These are phyloP conservation scores for Rhadinocentrus ornatus DNA, from an alignment of 2,797 vertebrate species.

Conservation along the genomic window DNA sequence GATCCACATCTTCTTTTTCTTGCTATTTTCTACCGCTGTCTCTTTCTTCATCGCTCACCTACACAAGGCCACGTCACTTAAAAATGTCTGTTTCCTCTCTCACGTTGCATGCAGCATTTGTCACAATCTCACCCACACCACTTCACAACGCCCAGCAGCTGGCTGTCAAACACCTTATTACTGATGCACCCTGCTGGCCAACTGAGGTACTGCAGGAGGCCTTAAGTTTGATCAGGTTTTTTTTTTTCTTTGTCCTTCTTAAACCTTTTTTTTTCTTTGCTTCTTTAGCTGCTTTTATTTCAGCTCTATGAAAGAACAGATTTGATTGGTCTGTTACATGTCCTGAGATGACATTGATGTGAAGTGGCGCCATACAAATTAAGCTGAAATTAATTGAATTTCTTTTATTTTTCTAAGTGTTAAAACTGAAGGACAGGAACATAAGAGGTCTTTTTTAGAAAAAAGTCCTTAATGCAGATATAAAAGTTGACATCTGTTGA, in stretches of 20 bases:
- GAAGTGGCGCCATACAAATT: too few species aligned
- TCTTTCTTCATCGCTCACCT: not conserved
- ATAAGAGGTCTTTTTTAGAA: too few species aligned
- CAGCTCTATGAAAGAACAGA: not conserved
- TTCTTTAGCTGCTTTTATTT: not conserved
- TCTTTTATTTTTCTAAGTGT: not conserved
- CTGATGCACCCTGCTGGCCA: slow-evolving; percentile 52
- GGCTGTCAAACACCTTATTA: not conserved
- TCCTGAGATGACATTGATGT: too few species aligned
- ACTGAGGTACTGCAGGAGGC: slow-evolving; percentile 31
- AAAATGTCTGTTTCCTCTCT: slow-evolving; percentile 30
- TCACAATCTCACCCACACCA: slow-evolving; percentile 24
- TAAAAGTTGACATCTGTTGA: not conserved
- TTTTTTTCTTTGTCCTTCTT: too few species aligned
- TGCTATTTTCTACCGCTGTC: not conserved
- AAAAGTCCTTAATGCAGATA: not conserved
- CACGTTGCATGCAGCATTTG: slow-evolving; percentile 4
- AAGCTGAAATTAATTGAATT: too few species aligned
- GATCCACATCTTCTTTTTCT: not conserved
- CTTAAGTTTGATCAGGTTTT: not conserved
- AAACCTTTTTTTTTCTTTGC: too few species aligned
- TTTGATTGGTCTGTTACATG: not conserved
- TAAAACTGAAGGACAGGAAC: not conserved
- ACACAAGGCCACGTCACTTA: slow-evolving; percentile 53
- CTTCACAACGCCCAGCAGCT: not conserved